Conservation (phyloP, 2,113 vertebrate species). For the Cisticola juncidis region DNA sequence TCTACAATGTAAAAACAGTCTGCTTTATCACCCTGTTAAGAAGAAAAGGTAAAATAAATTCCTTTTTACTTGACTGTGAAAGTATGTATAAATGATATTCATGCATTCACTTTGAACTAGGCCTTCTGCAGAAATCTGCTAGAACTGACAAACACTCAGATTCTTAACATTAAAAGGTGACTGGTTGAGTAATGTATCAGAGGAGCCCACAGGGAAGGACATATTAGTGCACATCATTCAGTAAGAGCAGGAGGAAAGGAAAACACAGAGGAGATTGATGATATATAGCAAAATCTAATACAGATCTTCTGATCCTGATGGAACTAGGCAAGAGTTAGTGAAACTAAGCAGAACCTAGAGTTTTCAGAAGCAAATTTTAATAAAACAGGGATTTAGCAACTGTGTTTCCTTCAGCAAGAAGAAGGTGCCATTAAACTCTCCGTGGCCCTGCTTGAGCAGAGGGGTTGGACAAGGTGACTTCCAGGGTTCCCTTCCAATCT, state of each 20-base stretch:
- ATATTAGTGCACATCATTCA: background rate
- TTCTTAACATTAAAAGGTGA: background rate
- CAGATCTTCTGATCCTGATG: background rate
- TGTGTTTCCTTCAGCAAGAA: background rate
- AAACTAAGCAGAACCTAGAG: background rate
- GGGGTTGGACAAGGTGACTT: background rate
- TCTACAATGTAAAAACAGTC: constrained; percentile 95
- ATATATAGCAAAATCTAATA: background rate
- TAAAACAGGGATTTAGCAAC: background rate
- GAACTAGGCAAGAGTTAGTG: background rate
- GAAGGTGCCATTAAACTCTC: background rate
- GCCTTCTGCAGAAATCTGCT: background rate
- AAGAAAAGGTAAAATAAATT: background rate
- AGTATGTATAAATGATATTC: background rate
- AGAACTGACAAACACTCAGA: background rate
- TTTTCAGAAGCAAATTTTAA: background rate
- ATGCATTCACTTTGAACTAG: background rate
- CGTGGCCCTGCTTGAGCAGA: background rate
- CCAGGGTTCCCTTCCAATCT: background rate
- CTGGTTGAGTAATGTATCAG: background rate
- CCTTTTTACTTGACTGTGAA: background rate
- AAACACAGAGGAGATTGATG: background rate
- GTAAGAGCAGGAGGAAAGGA: background rate
- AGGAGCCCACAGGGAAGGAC: background rate
- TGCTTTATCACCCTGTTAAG: constrained; percentile 89